Conservation (phyloP, 2,888 invertebrate genomes). For the Camponotus fellah region DNA sequence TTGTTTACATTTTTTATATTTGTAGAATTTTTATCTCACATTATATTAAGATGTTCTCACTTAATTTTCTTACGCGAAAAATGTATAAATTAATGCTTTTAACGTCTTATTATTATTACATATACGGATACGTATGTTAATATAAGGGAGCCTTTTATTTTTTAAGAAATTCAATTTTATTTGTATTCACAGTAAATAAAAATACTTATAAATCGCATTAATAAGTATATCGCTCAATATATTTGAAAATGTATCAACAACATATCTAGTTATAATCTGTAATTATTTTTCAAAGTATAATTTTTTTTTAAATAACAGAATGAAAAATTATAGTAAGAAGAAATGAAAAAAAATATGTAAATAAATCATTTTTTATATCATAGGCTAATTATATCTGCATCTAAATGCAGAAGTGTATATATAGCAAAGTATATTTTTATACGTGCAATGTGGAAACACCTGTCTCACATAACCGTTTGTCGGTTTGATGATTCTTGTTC, state of each 20-base stretch:
- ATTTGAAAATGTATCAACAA: background rate
- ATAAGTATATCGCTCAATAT: background rate
- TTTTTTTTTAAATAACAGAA: background rate
- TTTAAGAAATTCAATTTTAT: background rate
- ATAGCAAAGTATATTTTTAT: slow-evolving; percentile 8
- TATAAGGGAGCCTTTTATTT: background rate
- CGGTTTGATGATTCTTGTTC: background rate
- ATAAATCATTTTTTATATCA: background rate
- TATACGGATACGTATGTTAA: background rate
- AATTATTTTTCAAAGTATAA: background rate
- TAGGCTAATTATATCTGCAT: background rate
- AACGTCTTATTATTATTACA: background rate
- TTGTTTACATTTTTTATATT: background rate
- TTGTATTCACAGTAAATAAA: background rate
- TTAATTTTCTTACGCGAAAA: background rate
- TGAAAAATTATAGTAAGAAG: background rate
- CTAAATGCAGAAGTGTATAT: background rate
- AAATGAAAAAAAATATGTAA: background rate
- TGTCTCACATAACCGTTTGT: background rate
- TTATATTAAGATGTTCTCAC: background rate
- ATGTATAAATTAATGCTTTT: background rate
- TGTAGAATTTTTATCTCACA: background rate
- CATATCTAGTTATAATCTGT: background rate
- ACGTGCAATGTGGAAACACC: background rate
- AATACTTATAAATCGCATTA: background rate